Evolutionary conservation across 2,113 vertebrate species (phyloP).

Genomic region (Xyrauchen texanus): DNA sequence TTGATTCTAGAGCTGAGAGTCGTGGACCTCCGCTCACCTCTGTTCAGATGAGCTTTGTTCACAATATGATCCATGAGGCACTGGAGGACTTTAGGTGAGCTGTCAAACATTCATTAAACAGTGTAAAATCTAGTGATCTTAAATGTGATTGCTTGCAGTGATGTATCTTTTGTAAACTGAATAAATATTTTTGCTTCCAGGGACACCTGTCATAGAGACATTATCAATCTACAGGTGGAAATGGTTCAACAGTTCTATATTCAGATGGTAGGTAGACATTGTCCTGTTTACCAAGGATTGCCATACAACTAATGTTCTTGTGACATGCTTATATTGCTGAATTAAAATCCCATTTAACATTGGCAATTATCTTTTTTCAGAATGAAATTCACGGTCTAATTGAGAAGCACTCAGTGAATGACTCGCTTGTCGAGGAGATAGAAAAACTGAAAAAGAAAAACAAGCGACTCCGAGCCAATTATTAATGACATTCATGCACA

Average conservation of each 20-base stretch:
- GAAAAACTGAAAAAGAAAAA: conserved; percentile 93
- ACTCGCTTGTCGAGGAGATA: conserved; percentile 92
- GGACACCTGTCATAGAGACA: conserved; percentile 89
- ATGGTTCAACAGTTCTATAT: conserved; percentile 98
- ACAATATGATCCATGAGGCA: conserved; percentile 94
- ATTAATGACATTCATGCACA: conserved; percentile 70
- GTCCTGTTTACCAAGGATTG: neutral
- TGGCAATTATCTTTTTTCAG: conserved; percentile 65
- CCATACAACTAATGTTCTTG: too few species aligned
- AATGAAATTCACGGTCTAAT: conserved; percentile 92
- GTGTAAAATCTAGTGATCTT: neutral
- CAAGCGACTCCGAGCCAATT: conserved; percentile 85
- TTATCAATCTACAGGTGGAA: conserved; percentile 96
- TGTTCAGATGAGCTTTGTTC: conserved; percentile 91
- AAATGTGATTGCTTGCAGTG: neutral
- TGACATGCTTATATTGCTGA: neutral
- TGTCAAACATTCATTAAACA: neutral
- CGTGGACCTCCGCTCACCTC: conserved; percentile 83
- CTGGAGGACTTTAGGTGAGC: conserved; percentile 92
- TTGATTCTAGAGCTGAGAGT: conserved; percentile 78
- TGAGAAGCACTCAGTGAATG: conserved; percentile 91
- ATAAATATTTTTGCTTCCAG: conserved; percentile 65
- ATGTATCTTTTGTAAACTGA: neutral
- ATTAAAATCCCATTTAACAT: neutral
- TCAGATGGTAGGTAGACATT: conserved; percentile 82